phyloP scores from a whole-genome alignment of 2,888 invertebrate species.

The Hydroisotoma schaefferi region DNA sequence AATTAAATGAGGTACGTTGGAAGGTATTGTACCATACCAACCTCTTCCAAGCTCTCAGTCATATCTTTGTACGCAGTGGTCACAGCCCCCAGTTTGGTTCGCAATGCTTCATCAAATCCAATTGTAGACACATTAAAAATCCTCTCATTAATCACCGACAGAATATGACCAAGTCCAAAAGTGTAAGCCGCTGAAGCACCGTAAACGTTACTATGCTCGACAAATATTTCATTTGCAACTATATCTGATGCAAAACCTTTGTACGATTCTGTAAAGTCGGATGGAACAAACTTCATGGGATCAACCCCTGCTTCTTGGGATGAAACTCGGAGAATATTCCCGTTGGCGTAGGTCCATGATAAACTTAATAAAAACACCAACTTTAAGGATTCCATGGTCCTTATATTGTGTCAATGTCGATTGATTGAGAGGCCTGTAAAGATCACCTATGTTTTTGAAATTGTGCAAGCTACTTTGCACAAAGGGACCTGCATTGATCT shows the following conservation, averaged over 20 bases:
- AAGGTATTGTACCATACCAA: slow-evolving; percentile 15
- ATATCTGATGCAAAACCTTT: slow-evolving; percentile 38
- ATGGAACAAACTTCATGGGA: slow-evolving; percentile 32
- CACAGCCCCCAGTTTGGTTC: slow-evolving; percentile 31
- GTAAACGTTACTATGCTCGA: slow-evolving; percentile 33
- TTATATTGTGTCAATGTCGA: not conserved
- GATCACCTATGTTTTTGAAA: too few species aligned
- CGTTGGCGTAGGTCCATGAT: not conserved
- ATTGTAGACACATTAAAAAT: slow-evolving; percentile 27
- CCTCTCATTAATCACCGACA: slow-evolving; percentile 33
- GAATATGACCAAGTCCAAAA: slow-evolving; percentile 37
- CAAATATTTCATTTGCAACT: slow-evolving; percentile 37
- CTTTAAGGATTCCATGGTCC: not conserved
- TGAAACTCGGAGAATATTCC: not conserved
- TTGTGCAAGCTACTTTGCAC: too few species aligned
- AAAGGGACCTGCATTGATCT: not conserved
- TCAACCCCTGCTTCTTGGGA: slow-evolving; percentile 1
- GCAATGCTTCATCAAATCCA: slow-evolving; percentile 40
- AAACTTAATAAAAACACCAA: not conserved
- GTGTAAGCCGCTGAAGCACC: slow-evolving; percentile 40
- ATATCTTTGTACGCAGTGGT: slow-evolving; percentile 31
- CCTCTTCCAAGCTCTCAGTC: slow-evolving; percentile 35
- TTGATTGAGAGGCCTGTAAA: not conserved
- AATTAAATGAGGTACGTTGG: not conserved
- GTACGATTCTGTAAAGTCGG: slow-evolving; percentile 32